Evolutionary conservation across 2,797 vertebrate species (phyloP).

Genomic region (Nannoperca obscura): DNA sequence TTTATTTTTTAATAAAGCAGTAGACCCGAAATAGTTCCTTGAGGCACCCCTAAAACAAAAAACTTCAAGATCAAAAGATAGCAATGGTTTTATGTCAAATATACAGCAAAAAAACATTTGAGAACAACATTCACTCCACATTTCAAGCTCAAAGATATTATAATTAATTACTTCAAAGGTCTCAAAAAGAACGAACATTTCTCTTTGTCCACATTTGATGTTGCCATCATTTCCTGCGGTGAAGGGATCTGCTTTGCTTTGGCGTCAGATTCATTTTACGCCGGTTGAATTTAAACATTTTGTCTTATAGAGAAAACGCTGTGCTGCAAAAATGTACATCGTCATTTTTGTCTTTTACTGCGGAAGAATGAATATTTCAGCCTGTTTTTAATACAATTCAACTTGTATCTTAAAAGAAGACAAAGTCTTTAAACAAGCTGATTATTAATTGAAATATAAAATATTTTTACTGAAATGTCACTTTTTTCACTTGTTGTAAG

Average conservation of each 20-base stretch:
- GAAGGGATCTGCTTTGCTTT: slow-evolving; percentile 80
- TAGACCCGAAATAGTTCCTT: slow-evolving; percentile 22
- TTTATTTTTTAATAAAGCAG: background rate
- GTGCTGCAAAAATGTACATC: background rate
- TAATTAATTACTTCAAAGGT: background rate
- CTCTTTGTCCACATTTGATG: background rate
- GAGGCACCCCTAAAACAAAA: slow-evolving; percentile 10
- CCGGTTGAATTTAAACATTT: slow-evolving; percentile 53
- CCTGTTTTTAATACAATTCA: background rate
- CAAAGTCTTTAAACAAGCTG: background rate
- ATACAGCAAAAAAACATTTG: background rate
- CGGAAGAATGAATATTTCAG: background rate
- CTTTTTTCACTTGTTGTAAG: background rate
- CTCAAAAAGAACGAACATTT: background rate
- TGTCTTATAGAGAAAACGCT: background rate
- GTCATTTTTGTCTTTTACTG: background rate
- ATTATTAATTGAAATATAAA: background rate
- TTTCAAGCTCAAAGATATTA: background rate
- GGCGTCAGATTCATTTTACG: slow-evolving; percentile 2
- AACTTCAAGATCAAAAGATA: background rate
- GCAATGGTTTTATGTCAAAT: background rate
- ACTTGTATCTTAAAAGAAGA: background rate
- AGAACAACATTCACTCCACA: background rate
- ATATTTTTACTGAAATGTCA: background rate
- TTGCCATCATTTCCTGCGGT: slow-evolving; percentile 66